A percentile compares a stretch with the other conserved stretches of the same genome.
Evolutionary conservation across 35 echinoderm and acorn worm genomes (phyloP).

Genomic region (Ptychodera flava): DNA sequence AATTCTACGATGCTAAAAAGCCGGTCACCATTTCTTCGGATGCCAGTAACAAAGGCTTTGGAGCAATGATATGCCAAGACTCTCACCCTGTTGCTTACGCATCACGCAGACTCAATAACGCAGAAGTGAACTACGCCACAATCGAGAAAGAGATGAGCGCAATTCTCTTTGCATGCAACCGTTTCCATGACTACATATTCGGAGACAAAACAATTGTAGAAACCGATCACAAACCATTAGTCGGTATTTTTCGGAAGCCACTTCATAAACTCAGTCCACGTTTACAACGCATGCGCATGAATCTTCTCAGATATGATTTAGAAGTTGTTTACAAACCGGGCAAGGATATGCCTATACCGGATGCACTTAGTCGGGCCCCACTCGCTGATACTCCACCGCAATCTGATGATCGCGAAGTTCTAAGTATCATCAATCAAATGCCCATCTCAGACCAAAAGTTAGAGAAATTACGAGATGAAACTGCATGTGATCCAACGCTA

Average conservation of each 20-base stretch:
- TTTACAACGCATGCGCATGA: conserved; percentile 18
- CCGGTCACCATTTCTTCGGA: neutral
- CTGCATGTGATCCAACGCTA: no score
- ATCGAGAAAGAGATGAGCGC: conserved; percentile 10
- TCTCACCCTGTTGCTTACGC: conserved; percentile 7
- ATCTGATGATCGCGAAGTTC: no score
- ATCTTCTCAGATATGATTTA: conserved; percentile 15
- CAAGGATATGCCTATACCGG: conserved; percentile 18
- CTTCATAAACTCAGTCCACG: conserved; percentile 1
- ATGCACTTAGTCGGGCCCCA: conserved; percentile 34
- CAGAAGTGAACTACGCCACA: conserved; percentile 23
- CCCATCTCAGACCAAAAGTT: no score
- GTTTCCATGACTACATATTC: conserved; percentile 29
- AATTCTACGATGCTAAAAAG: neutral
- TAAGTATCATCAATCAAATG: no score
- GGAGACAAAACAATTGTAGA: conserved; percentile 5
- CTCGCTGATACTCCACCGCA: conserved; percentile 12
- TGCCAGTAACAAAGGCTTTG: neutral
- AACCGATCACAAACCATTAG: conserved; percentile 43
- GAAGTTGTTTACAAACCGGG: conserved; percentile 23
- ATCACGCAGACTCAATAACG: neutral
- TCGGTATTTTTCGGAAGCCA: conserved; percentile 20
- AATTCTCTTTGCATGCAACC: conserved; percentile 33
- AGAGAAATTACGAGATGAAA: no score
- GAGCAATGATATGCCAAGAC: neutral